Percentiles rank a stretch among this genome's conserved stretches.
Evolutionary conservation across 2,797 vertebrate genomes (phyloP).

Genomic region (Taenioides sp.): DNA sequence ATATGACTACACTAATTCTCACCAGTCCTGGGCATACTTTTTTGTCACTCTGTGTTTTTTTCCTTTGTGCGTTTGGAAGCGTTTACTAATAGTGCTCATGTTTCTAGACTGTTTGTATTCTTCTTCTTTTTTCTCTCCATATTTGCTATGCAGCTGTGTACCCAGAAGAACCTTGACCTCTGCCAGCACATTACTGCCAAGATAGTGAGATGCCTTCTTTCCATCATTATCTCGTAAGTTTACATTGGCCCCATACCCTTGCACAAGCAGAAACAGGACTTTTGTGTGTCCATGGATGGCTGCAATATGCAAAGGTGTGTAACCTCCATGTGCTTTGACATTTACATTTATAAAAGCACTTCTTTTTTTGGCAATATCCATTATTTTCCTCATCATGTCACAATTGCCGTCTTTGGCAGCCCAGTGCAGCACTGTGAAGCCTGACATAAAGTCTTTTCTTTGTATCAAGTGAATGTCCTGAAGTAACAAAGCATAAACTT

Average conservation of each 20-base stretch:
- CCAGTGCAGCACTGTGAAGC: constrained; percentile 95
- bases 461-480: constrained; percentile 79
- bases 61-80: constrained; percentile 80
- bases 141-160: constrained; percentile 64
- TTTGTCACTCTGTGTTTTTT: constrained; percentile 79
- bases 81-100: constrained; percentile 84
- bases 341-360: constrained; percentile 79
- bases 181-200: constrained; percentile 69
- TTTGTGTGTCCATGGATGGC: constrained; percentile 85
- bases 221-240: constrained; percentile 87
- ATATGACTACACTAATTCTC: constrained; percentile 22
- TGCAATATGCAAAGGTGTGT: constrained; percentile 91
- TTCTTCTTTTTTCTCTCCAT: constrained; percentile 64
- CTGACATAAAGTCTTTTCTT: constrained; percentile 89
- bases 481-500: constrained; percentile 82
- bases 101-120: constrained; percentile 75
- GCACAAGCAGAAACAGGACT: constrained; percentile 80
- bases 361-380: constrained; percentile 74
- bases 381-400: constrained; percentile 82
- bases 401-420: constrained; percentile 88
- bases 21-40: constrained; percentile 62
- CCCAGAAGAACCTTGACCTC: constrained; percentile 81
- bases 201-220: constrained; percentile 86
- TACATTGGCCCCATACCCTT: constrained; percentile 78
- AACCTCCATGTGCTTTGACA: constrained; percentile 84